Evolutionary conservation across 2,888 invertebrate species (phyloP), one percentile per base, ranked within the genome.

Genomic region (Kryphioiulus occultus): DNA sequence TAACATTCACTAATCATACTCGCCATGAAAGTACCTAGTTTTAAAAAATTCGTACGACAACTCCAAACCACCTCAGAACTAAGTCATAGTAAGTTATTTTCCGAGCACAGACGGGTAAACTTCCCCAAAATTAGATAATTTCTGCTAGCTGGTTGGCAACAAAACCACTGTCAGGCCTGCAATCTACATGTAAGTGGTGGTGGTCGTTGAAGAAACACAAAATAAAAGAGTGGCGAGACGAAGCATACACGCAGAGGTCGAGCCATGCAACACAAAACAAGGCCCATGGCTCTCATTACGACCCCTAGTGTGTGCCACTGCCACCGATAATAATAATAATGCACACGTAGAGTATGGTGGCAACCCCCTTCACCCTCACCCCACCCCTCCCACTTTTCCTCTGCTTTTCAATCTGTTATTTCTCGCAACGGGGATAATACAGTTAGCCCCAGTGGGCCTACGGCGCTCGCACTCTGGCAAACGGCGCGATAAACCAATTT

Each of bases 401-500:
- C 17, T 78, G 78, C 78, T 32, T 78, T 78, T 78, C 78, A 78
- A 78, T 78, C 78, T 78, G 78, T 78, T 78, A 78, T 78, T 78
- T 78, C 30, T 78, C 78, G 78, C 78, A 78, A 26, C 30, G 30
- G 78, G 9, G 78, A 30, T 78, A 78, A 78, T 78, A 32, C 30
- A 26, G 78, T 78, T 78, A 78, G 78, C 78, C 78, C 78, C 15
- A 12, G 30, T 4, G 30, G 78, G 30, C 78, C 78, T 32, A 32
- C 15, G 78, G 78, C 78, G 78, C 78, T 78, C 78, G 78, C 30
- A 78, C 78, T 78, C 78, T 78, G 78, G 30, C 78, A 78, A 78
- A 78, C 78, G 78, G 17, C 15, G 78, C 30, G 26, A 19, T 39
- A 87, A 87, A 68, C 78, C 87, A 87, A 87, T 87, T 87, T 87